phyloP scores from a whole-genome alignment of 2,113 vertebrate genomes.

The Muntiacus muntjak region DNA sequence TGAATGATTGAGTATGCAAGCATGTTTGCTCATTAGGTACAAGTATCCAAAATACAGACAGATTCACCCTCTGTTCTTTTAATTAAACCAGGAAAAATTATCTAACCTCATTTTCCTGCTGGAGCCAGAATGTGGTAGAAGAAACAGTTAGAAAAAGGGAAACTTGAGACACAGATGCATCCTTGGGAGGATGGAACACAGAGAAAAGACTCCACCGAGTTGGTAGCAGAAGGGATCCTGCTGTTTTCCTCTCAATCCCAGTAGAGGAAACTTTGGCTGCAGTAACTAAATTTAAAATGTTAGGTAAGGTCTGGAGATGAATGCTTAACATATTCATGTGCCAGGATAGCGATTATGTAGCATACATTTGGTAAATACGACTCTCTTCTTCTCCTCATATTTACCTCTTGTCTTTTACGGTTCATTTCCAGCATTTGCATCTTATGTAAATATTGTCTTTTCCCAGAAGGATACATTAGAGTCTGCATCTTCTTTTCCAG shows the following conservation, averaged over 20 bases:
- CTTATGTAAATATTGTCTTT: constrained; percentile 83
- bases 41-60: neutral
- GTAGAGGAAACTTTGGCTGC: neutral
- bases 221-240: neutral
- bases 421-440: constrained; percentile 82
- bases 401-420: constrained; percentile 78
- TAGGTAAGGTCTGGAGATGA: neutral
- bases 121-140: neutral
- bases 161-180: neutral
- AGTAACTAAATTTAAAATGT: neutral
- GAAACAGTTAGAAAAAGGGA: neutral
- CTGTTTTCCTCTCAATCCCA: neutral
- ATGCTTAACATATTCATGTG: neutral
- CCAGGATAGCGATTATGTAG: neutral
- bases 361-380: neutral
- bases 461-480: constrained; percentile 60
- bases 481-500: constrained; percentile 67
- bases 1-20: neutral
- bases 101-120: neutral
- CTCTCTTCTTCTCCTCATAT: rapidly evolving
- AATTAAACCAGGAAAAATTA: neutral
- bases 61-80: neutral
- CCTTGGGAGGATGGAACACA: neutral
- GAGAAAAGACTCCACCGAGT: neutral
- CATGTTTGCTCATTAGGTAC: neutral